Evolutionary conservation across 1,140 invertebrate species (phyloP).

Genomic region (Magallana angulata): DNA sequence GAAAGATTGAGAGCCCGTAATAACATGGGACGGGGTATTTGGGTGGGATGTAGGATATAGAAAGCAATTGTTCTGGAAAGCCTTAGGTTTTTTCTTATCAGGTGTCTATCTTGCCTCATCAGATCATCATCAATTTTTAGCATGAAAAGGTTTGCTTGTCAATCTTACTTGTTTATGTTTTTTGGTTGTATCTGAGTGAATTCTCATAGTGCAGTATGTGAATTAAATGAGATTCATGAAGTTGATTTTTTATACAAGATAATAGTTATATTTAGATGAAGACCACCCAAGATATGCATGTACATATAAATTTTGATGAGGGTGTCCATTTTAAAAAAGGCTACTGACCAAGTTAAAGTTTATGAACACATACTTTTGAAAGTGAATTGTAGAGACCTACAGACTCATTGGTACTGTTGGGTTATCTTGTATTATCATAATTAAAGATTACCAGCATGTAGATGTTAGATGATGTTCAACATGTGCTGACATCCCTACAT

Average conservation of each 20-base stretch:
- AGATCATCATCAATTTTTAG: conserved; percentile 12
- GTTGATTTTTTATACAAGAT: conserved; percentile 21
- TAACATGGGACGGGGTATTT: conserved; percentile 3
- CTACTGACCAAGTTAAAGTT: too few relatives aligned
- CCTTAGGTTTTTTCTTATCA: background rate
- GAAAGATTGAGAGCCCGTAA: background rate
- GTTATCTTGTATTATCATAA: too few relatives aligned
- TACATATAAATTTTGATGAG: too few relatives aligned
- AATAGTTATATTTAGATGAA: background rate
- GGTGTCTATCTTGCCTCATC: conserved; percentile 24
- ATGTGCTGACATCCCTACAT: background rate
- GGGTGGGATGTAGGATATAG: background rate
- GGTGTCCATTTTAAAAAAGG: too few relatives aligned
- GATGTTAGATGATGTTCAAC: background rate
- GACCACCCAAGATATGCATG: background rate
- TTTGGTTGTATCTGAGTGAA: background rate
- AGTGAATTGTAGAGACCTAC: too few relatives aligned
- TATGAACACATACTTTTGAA: too few relatives aligned
- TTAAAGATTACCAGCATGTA: too few relatives aligned
- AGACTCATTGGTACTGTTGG: too few relatives aligned
- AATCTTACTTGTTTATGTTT: background rate
- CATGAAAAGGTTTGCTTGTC: conserved; percentile 10
- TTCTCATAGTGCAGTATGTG: background rate
- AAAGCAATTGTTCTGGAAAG: background rate
- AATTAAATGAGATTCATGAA: background rate